Evolutionary conservation across 2,888 invertebrate genomes (phyloP).

Genomic region (Limnephilus rhombicus): DNA sequence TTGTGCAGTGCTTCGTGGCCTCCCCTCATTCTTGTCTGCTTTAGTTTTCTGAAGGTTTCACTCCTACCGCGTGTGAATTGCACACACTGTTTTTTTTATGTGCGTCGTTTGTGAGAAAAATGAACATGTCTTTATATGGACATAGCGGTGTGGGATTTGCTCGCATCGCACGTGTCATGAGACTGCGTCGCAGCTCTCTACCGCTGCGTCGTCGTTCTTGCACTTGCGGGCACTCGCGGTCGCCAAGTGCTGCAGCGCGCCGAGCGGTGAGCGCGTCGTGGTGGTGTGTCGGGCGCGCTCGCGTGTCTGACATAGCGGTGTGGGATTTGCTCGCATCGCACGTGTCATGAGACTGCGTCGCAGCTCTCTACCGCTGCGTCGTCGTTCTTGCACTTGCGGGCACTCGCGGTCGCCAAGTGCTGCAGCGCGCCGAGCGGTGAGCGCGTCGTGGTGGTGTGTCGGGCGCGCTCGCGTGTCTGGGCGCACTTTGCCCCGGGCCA

Average conservation of each 20-base stretch:
- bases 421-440: neutral
- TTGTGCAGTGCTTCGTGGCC: too few species aligned
- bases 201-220: neutral
- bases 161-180: too few species aligned
- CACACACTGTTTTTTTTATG: neutral
- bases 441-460: neutral
- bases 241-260: neutral
- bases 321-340: neutral
- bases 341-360: neutral
- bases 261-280: too few species aligned
- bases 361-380: neutral
- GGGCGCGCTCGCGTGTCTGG: conserved; percentile 49
- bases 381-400: neutral
- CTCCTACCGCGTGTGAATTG: too few species aligned
- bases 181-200: neutral
- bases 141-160: neutral
- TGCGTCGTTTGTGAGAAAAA: neutral
- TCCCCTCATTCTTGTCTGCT: too few species aligned
- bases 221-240: neutral
- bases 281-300: too few species aligned
- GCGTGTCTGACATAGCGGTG: too few species aligned
- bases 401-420: neutral
- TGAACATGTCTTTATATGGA: neutral
- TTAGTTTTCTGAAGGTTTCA: too few species aligned
- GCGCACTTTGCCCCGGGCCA: conserved; percentile 45